Evolutionary conservation across 2,888 invertebrate genomes (phyloP).

Genomic region (Microplitis deprimator): DNA sequence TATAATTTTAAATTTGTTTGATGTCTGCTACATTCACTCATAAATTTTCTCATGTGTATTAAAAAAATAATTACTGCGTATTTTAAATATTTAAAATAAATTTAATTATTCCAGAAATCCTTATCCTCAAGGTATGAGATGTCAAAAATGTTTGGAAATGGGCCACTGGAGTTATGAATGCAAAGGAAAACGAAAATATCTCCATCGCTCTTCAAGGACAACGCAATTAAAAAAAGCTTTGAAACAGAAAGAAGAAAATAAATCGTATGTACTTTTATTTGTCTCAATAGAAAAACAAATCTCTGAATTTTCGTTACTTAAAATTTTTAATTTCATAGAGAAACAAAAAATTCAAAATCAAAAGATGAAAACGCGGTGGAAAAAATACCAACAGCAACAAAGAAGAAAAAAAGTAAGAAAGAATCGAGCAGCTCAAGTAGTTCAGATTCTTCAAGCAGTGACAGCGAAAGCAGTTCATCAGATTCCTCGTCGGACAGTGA

Average conservation of each 20-base stretch:
- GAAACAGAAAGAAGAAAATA: conserved; percentile 72
- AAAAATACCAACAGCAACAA: conserved; percentile 48
- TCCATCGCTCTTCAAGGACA: conserved; percentile 88
- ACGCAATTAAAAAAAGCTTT: conserved; percentile 82
- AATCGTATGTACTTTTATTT: conserved; percentile 54
- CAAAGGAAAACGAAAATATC: conserved; percentile 89
- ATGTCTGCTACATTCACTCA: too few species aligned
- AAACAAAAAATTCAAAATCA: not conserved
- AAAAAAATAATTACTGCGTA: too few species aligned
- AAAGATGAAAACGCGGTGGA: conserved; percentile 9
- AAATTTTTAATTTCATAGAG: not conserved
- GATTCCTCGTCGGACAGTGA: conserved; percentile 52
- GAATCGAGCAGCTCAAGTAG: conserved; percentile 53
- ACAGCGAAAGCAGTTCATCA: conserved; percentile 45
- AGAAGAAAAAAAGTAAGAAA: conserved; percentile 56
- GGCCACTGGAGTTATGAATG: conserved; percentile 98
- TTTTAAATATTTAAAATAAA: not conserved
- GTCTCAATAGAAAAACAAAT: not conserved
- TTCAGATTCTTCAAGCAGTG: conserved; percentile 55
- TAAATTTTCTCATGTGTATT: too few species aligned
- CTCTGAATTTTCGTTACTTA: not conserved
- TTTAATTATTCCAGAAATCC: conserved; percentile 57
- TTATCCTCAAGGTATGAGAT: conserved; percentile 85
- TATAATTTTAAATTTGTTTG: too few species aligned
- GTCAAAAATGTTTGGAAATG: conserved; percentile 92